Conservation (phyloP, 2,113 vertebrate genomes). For the Miniopterus natalensis region DNA sequence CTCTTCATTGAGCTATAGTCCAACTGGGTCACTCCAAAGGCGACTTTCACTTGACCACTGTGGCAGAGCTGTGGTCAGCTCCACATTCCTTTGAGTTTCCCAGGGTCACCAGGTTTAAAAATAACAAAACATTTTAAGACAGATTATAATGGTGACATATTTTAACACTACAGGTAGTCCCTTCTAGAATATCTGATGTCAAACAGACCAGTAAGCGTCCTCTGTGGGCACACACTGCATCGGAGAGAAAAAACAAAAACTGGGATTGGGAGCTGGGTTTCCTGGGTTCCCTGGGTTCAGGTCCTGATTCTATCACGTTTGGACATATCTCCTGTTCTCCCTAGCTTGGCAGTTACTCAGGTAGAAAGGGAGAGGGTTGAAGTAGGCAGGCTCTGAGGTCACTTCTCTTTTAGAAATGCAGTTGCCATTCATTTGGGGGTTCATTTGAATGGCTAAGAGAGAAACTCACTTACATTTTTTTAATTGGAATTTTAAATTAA, state of each 20-base stretch:
- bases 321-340: neutral
- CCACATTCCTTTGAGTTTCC: neutral
- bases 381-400: neutral
- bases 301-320: neutral
- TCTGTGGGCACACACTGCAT: neutral
- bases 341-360: neutral
- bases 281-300: too few species aligned
- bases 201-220: neutral
- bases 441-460: conserved; percentile 47
- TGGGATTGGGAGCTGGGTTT: neutral
- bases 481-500: conserved; percentile 48
- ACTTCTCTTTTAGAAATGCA: neutral
- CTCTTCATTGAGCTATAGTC: neutral
- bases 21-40: neutral
- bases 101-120: neutral
- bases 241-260: neutral
- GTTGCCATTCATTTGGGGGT: neutral
- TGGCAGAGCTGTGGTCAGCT: neutral
- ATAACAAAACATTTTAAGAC: neutral
- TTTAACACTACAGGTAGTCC: neutral
- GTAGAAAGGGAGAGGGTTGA: neutral
- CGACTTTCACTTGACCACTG: neutral
- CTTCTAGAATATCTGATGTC: neutral
- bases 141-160: neutral
- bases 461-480: neutral